Conservation (phyloP, 2,113 vertebrate genomes). For the Lepus americanus region DNA sequence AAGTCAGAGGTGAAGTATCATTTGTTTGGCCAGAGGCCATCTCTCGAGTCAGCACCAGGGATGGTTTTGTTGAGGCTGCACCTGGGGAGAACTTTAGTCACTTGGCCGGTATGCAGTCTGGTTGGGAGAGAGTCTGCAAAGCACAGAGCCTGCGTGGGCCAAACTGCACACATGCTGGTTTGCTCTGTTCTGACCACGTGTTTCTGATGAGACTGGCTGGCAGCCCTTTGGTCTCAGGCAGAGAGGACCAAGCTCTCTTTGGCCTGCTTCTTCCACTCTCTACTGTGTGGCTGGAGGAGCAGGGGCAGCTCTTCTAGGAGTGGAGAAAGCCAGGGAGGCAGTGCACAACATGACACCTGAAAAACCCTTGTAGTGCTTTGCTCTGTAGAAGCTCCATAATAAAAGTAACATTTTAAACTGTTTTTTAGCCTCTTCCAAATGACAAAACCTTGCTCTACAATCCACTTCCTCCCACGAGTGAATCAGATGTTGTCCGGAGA, state of each 20-base stretch:
- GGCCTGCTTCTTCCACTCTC: not conserved
- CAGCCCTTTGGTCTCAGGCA: conserved; percentile 49
- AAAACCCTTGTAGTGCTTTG: not conserved
- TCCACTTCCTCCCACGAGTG: conserved; percentile 90
- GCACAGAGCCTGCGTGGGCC: not conserved
- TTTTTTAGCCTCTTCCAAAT: conserved; percentile 92
- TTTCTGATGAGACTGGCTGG: conserved; percentile 37
- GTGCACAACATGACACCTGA: not conserved
- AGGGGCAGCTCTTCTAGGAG: not conserved
- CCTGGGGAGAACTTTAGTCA: conserved; percentile 47
- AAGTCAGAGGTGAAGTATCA: conserved; percentile 73
- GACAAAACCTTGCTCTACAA: conserved; percentile 88
- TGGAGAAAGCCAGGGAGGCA: not conserved
- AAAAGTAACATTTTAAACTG: conserved; percentile 22
- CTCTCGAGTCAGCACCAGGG: conserved; percentile 30
- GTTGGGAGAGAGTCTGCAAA: conserved; percentile 7
- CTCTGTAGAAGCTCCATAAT: not conserved
- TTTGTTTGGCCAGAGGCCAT: conserved; percentile 60
- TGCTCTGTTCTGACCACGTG: conserved; percentile 50
- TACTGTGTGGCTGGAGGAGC: not conserved
- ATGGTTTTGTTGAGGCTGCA: conserved; percentile 48
- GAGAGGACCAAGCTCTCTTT: not conserved
- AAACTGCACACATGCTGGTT: not conserved
- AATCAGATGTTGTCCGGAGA: conserved; percentile 87
- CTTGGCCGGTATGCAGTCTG: not conserved